Conservation (phyloP, 2,888 invertebrate genomes). For the Synanthedon formicaeformis region DNA sequence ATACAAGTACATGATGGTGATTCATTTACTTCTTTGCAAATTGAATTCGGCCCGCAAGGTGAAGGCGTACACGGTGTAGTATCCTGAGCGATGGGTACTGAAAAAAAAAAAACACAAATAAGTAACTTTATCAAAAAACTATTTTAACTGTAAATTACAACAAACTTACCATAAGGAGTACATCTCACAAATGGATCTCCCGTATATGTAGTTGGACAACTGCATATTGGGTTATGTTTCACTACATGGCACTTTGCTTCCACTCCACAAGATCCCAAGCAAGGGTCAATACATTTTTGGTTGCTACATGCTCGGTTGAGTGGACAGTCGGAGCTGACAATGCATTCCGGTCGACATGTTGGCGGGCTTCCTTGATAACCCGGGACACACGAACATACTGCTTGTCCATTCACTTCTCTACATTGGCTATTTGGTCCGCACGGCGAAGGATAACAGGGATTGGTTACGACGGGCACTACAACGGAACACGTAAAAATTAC, state of each 20-base stretch:
- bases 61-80: constrained; percentile 76
- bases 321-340: constrained; percentile 80
- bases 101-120: constrained; percentile 11
- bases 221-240: constrained; percentile 83
- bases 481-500: not conserved
- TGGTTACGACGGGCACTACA: constrained; percentile 46
- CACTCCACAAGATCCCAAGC: constrained; percentile 79
- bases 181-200: constrained; percentile 85
- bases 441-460: constrained; percentile 79
- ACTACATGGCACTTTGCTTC: constrained; percentile 79
- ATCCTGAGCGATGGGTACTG: constrained; percentile 64
- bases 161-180: constrained; percentile 47
- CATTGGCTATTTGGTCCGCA: constrained; percentile 84
- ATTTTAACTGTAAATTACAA: not conserved
- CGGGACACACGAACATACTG: constrained; percentile 79
- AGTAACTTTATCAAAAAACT: not conserved
- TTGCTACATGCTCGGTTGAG: constrained; percentile 79
- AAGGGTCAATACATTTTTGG: constrained; percentile 81
- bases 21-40: constrained; percentile 68
- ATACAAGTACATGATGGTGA: constrained; percentile 78
- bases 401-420: constrained; percentile 73
- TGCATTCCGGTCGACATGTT: constrained; percentile 81
- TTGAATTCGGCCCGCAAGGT: constrained; percentile 76
- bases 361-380: constrained; percentile 80
- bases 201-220: constrained; percentile 74